Evolutionary conservation across 2,888 invertebrate species (phyloP).

Genomic region (Dorcus hopei): DNA sequence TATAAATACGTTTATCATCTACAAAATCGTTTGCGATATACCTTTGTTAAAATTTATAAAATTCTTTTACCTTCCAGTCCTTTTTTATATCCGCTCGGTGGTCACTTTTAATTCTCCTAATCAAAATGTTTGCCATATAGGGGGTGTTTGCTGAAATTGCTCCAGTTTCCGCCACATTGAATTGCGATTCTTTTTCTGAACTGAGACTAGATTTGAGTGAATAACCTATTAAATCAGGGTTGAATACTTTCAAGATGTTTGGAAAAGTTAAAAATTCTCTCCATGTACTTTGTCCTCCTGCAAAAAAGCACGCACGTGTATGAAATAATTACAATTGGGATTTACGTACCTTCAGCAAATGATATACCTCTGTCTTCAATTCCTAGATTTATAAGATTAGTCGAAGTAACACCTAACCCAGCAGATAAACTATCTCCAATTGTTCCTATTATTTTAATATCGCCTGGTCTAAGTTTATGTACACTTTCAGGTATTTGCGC

Average conservation of each 20-base stretch:
- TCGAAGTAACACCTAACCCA: conserved; percentile 55
- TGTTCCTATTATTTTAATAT: conserved; percentile 59
- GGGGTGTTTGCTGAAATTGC: conserved; percentile 58
- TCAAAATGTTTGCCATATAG: conserved; percentile 55
- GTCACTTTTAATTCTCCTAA: conserved; percentile 55
- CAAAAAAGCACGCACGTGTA: background rate
- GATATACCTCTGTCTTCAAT: conserved; percentile 34
- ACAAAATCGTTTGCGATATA: conserved; percentile 25
- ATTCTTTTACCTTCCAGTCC: conserved; percentile 59
- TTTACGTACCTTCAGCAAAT: conserved; percentile 24
- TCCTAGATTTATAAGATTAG: conserved; percentile 43
- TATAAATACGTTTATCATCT: conserved; percentile 58
- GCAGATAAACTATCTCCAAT: conserved; percentile 62
- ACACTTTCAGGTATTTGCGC: conserved; percentile 52
- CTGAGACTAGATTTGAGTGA: conserved; percentile 53
- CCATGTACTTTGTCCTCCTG: conserved; percentile 56
- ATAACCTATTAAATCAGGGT: conserved; percentile 62
- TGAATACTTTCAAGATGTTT: conserved; percentile 62
- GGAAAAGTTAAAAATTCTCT: conserved; percentile 55
- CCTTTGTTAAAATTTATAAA: background rate
- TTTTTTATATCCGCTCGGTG: conserved; percentile 53
- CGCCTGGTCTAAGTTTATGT: conserved; percentile 58
- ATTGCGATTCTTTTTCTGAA: conserved; percentile 48
- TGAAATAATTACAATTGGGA: background rate
- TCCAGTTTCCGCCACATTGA: conserved; percentile 60